phyloP scores from a whole-genome alignment of 30 jellyfish, hydroid and myxozoan species.

The Aurelia aurita region DNA sequence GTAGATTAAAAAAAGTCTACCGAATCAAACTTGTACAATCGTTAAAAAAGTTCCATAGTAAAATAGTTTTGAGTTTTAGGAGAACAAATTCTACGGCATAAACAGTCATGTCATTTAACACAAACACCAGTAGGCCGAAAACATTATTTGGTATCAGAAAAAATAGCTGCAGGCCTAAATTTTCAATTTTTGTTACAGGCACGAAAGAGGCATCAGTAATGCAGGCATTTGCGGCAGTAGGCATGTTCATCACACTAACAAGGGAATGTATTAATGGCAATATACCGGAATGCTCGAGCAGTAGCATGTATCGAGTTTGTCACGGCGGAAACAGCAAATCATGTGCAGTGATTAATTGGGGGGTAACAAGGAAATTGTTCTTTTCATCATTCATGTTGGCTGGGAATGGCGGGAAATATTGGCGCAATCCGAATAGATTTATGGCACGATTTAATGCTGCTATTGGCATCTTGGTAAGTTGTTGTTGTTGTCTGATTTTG shows the following conservation, averaged over 20 bases:
- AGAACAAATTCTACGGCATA: no score
- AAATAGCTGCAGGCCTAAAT: no score
- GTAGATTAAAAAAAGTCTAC: no score
- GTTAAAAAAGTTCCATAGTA: no score
- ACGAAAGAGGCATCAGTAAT: slow-evolving; percentile 82
- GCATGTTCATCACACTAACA: slow-evolving; percentile 58
- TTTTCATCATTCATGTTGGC: slow-evolving; percentile 45
- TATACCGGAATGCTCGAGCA: slow-evolving; percentile 44
- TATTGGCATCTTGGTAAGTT: slow-evolving; percentile 68
- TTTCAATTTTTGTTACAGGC: slow-evolving; percentile 19
- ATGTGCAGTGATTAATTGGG: slow-evolving; percentile 70
- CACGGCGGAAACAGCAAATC: slow-evolving; percentile 39
- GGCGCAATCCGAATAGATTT: slow-evolving; percentile 55
- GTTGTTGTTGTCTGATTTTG: background rate
- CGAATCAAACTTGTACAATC: no score
- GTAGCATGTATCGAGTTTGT: slow-evolving; percentile 58
- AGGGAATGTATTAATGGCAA: slow-evolving; percentile 64
- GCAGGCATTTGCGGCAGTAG: slow-evolving; percentile 82
- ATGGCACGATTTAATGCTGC: slow-evolving; percentile 59
- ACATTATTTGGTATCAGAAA: no score
- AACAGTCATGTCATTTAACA: no score
- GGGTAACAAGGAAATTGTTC: slow-evolving; percentile 44
- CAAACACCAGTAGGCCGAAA: no score
- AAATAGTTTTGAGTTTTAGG: no score
- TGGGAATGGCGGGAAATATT: slow-evolving; percentile 44